Evolutionary conservation across 1,140 invertebrate species (phyloP).

Genomic region (Mamestra configurata): DNA sequence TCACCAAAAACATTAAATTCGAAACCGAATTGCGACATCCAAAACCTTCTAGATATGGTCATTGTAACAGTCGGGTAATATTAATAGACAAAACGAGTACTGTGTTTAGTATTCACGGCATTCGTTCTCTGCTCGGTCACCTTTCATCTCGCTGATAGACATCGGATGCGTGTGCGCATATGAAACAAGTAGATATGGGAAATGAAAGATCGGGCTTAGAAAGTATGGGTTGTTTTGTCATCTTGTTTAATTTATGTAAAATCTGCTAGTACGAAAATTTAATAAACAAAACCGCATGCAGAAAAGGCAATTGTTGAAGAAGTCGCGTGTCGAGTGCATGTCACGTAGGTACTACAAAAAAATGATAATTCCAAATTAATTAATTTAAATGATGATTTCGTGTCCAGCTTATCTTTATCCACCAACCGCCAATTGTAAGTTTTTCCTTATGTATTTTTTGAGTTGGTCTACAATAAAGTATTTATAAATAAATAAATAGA

Average conservation of each 20-base stretch:
- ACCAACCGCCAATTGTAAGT: no score
- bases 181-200: slow-evolving; percentile 47
- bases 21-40: slow-evolving; percentile 35
- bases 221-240: slow-evolving; percentile 29
- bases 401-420: no score
- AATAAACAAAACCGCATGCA: neutral
- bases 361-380: no score
- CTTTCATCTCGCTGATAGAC: slow-evolving; percentile 51
- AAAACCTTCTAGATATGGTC: slow-evolving; percentile 25
- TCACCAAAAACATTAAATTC: neutral
- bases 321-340: no score
- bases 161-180: slow-evolving; percentile 49
- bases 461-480: no score
- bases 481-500: no score
- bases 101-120: slow-evolving; percentile 46
- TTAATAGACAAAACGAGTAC: slow-evolving; percentile 39
- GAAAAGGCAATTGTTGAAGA: neutral
- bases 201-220: slow-evolving; percentile 45
- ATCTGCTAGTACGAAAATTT: neutral
- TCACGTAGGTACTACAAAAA: no score
- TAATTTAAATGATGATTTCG: no score
- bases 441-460: no score
- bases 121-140: slow-evolving; percentile 21
- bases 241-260: slow-evolving; percentile 1
- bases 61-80: slow-evolving; percentile 44